Base-by-base conservation (phyloP, 1,140 invertebrate species). In the Leptopilina boulardi region DNA sequence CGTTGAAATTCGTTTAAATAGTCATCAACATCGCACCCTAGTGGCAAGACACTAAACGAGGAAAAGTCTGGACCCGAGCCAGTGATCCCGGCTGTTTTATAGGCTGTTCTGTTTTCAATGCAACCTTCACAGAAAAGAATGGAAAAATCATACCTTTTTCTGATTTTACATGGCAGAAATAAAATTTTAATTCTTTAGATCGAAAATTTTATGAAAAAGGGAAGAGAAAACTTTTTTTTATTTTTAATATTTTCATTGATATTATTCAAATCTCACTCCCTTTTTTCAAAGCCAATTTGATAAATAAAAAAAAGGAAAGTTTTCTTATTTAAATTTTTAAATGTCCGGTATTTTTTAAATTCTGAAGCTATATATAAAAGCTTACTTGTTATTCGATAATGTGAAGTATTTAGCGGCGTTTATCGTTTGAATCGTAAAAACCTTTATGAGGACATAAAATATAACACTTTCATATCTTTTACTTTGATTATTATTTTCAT, bases 1-100 rank as follows among this genome's bases (percentile, higher is more conserved):
- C 77, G 82, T 81, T 80, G 85, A 85, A 88, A 88, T 86, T 89
- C 84, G 82, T 85, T 92, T 91, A 91, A 91, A 91, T 92, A 91
- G 90, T 87, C 87, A 84, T 85, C 80, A 78, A 82, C 85, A 85
- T 87, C 85, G 89, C 89, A 84, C 88, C 83, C 87, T 88, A 84
- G 86, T 85, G 89, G 88, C 80, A 74, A 85, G 84, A 86, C 80
- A 75, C 72, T 74, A 85, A 88, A 88, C 80, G 78, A 80, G 81
- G 76, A 83, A 85, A 86, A 83, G 80, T 87, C 86, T 87, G 88
- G 87, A 84, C 83, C 75, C 70, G 77, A 84, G 85, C 88, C 88
- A 89, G 83, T 82, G 80, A 78, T 86, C 85, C 88, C 86, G 83
- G 85, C 84, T 70, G 76, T 77, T 78, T 47, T 47, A n/a, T 47